Base-by-base conservation (phyloP, 2,797 vertebrate species). In the Gouania willdenowi region DNA sequence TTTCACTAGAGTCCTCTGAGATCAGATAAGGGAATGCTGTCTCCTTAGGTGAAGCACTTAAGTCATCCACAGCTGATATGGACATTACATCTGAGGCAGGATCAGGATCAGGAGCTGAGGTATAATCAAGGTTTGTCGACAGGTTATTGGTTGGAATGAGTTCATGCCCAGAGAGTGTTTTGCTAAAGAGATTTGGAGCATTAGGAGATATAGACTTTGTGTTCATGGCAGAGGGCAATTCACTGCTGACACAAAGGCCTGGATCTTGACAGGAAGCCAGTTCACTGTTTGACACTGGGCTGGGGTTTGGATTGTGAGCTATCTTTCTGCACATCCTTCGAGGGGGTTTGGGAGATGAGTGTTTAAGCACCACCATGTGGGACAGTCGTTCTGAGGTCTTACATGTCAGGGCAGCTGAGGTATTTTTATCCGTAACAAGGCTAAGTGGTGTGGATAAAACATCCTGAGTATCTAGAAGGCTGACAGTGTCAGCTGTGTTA, bases 341-440 rank as follows among this genome's bases (percentile, higher is more conserved):
- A 4, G 89, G 88, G 3, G 88, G 88, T 64, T 88, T 89, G 2
- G 88, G 89, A n/a, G 88, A 91, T 3, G 84, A 84, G 63, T 88
- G 87, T 68, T 89, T 89, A 37, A 90, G 88, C 59, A 90, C 84
- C 59, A 89, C 88, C 88, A 90, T 90, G 62, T 87, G 79, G 51
- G 84, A 83, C 6, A 83, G 83, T 61, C 87, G 84, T 2, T 77
- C 87, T 37, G 77, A 83, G 55, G 81, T 62, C 66, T 90, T 89
- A 30, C 53, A 65, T 6, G 79, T 51, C 9, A 82, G 62, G 23
- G 81, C 45, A 22, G 75, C 70, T 37, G 82, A 78, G 75, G 73
- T 86, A 44, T 87, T 86, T 45, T 75, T 77, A 70, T 84, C 84
- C 30, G 71, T 66, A 57, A 80, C 70, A 64, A 83, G 77, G 80